Percentiles rank a stretch among this genome's conserved stretches.
Conservation (phyloP, 2,113 vertebrate genomes). For the Bufo bufo region DNA sequence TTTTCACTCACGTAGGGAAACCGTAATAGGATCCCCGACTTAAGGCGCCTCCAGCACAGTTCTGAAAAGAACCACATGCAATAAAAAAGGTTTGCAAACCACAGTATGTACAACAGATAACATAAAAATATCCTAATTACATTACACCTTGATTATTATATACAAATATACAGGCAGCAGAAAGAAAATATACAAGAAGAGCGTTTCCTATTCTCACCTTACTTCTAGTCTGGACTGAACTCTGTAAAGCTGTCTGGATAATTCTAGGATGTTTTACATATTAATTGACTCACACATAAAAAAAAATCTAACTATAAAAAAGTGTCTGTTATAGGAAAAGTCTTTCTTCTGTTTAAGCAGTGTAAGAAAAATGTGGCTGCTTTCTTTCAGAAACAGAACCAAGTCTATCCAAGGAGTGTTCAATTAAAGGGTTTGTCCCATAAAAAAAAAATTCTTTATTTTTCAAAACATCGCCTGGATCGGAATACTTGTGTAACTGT, state of each 20-base stretch:
- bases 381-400: neutral
- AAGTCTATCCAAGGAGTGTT: neutral
- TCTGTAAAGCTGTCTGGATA: neutral
- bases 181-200: neutral
- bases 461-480: too few species aligned
- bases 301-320: neutral
- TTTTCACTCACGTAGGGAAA: neutral
- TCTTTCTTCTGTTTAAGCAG: neutral
- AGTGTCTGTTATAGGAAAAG: neutral
- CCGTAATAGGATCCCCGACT: constrained; percentile 70
- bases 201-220: neutral
- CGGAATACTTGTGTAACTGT: too few species aligned
- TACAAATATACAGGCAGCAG: constrained; percentile 63
- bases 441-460: too few species aligned
- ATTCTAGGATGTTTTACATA: neutral
- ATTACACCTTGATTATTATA: constrained; percentile 71
- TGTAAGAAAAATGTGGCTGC: neutral
- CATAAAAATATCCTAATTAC: constrained; percentile 71
- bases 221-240: neutral
- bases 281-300: neutral
- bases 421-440: too few species aligned
- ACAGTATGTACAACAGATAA: constrained; percentile 68
- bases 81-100: constrained; percentile 70
- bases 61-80: constrained; percentile 67
- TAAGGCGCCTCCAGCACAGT: constrained; percentile 74